phyloP scores from a whole-genome alignment of 2,113 vertebrate genomes.

The Penelope pileata region DNA sequence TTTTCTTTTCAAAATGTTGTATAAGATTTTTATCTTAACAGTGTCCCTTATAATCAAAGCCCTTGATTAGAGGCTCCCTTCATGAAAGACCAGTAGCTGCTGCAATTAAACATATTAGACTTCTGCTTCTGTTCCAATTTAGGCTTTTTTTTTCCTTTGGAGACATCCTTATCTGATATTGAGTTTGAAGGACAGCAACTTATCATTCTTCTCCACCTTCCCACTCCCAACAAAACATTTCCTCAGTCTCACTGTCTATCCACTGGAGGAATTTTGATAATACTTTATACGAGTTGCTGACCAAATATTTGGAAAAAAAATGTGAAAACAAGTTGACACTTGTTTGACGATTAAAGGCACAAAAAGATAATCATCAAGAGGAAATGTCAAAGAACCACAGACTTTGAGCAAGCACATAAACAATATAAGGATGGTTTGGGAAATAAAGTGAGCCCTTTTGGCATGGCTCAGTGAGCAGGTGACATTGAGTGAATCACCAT shows the following conservation, averaged over 20 bases:
- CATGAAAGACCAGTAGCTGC: conserved; percentile 71
- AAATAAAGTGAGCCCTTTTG: not conserved
- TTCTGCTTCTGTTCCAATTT: conserved; percentile 54
- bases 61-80: conserved; percentile 78
- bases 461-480: not conserved
- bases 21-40: conserved; percentile 78
- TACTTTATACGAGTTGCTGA: conserved; percentile 22
- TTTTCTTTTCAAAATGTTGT: conserved; percentile 62
- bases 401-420: conserved; percentile 17
- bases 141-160: not conserved
- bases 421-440: not conserved
- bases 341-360: conserved; percentile 55
- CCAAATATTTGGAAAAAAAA: conserved; percentile 44
- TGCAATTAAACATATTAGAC: conserved; percentile 72
- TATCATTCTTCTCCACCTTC: conserved; percentile 32
- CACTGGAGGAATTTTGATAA: conserved; percentile 46
- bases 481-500: not conserved
- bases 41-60: conserved; percentile 77
- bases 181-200: conserved; percentile 66
- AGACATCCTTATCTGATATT: conserved; percentile 67
- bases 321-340: conserved; percentile 43
- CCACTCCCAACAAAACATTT: conserved; percentile 31
- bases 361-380: conserved; percentile 57
- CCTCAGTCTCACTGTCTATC: not conserved
- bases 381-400: conserved; percentile 32